Percentiles rank a stretch among this genome's conserved stretches.
phyloP scores from a whole-genome alignment of 2,888 invertebrate species.

The Habrosyne pyritoides region DNA sequence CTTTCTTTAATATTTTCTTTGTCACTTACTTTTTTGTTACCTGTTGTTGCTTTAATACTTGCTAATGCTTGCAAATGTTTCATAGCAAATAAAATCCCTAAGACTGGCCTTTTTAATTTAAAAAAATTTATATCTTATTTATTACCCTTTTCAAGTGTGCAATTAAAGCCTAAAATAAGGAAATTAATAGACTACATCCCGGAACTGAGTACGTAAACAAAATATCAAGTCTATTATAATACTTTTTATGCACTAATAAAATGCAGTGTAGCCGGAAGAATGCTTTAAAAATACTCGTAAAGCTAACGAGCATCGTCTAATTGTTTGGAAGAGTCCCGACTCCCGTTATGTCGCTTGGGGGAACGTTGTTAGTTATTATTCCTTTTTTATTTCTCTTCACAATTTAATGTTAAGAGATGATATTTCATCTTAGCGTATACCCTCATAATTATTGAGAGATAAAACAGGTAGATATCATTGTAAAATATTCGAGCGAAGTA shows the following conservation, averaged over 20 bases:
- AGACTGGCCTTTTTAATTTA: too few species aligned
- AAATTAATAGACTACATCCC: not conserved
- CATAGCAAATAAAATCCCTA: too few species aligned
- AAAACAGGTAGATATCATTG: slow-evolving; percentile 6
- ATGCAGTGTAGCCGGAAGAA: slow-evolving; percentile 51
- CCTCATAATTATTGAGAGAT: slow-evolving; percentile 5
- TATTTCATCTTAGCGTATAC: slow-evolving; percentile 53
- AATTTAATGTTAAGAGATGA: slow-evolving; percentile 74
- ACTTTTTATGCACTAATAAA: slow-evolving; percentile 57
- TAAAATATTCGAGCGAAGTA: not conserved
- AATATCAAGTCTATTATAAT: slow-evolving; percentile 20
- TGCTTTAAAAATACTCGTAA: slow-evolving; percentile 56
- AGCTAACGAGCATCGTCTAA: slow-evolving; percentile 77
- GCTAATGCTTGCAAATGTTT: too few species aligned
- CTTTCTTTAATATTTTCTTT: too few species aligned
- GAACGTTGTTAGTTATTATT: slow-evolving; percentile 42
- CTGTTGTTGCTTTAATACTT: too few species aligned
- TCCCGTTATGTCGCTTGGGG: slow-evolving; percentile 52
- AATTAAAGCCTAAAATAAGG: not conserved
- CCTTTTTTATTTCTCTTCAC: slow-evolving; percentile 63
- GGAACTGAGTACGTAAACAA: slow-evolving; percentile 5
- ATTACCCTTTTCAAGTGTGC: not conserved
- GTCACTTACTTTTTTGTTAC: too few species aligned
- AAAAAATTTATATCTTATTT: not conserved
- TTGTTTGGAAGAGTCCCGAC: slow-evolving; percentile 78